Evolutionary conservation across 2,113 vertebrate species (phyloP), one percentile per base, ranked within the genome.

Genomic region (Hyla sarda): DNA sequence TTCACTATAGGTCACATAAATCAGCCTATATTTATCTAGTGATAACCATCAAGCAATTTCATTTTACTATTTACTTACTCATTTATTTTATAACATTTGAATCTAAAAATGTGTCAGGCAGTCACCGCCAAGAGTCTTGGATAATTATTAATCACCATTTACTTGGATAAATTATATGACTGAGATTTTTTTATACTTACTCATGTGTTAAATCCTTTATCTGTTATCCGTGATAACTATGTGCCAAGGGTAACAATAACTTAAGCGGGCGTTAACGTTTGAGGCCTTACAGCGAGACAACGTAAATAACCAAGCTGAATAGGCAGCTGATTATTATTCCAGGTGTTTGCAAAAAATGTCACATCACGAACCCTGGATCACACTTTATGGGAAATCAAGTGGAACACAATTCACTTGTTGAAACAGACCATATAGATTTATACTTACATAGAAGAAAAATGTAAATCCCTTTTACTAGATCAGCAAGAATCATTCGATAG

Each of bases 151-250:
- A 74, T 34, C 19, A 32, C 32, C 69, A 72, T 72, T 72, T 72
- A 72, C 72, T 16, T 74, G 41, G 72, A 74, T n/a, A 48, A 74
- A 74, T 74, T 74, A 74, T 74, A 41, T 74, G 71, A 45, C 71
- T 73, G 37, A 13, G 21, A 37, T 32, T 60, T 56, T 54, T 58
- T 79, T 58, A 58, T 37, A 54, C 23, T 79, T 79, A 79, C 54
- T 58, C 76, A 58, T 60, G 28, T 79, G 73, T 76, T 58, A 37
- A 79, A 37, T 79, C 76, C n/a, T 79, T 79, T 79, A 79, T 37
- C 37, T 79, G 25, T 62, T 81, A 60, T 23, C 77, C 28, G 21
- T 48, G 60, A 82, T 52, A 71, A 69, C 56, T 28, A 65, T 69
- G 62, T 69, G 62, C 37, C 80, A 82, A 69, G 45, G 60, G 50